These are phyloP conservation scores for Setipinna tenuifilis DNA, from an alignment of 2,797 vertebrate genomes.

Conservation along the genomic window DNA sequence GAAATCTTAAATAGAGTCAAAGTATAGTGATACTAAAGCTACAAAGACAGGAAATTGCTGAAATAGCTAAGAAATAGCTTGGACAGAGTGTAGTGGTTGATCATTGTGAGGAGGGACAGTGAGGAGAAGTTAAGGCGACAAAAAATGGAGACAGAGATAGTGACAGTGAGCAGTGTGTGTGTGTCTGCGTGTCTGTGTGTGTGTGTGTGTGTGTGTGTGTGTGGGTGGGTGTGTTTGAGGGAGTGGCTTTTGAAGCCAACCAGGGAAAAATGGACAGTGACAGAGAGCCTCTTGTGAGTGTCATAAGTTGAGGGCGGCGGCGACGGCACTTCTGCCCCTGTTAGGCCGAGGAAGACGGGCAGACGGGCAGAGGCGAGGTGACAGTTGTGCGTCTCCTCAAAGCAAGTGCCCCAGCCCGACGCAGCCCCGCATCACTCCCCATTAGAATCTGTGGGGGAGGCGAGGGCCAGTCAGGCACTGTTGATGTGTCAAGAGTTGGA, in stretches of 20 bases:
- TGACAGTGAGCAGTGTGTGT: neutral
- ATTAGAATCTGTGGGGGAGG: neutral
- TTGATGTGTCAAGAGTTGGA: slow-evolving; percentile 2
- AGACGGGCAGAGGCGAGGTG: slow-evolving; percentile 69
- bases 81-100: no score
- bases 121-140: neutral
- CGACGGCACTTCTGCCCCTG: slow-evolving; percentile 70
- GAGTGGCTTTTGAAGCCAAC: slow-evolving; percentile 22
- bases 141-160: neutral
- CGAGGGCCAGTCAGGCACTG: neutral
- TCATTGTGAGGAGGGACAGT: no score
- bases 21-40: neutral
- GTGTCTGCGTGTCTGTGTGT: slow-evolving; percentile 21
- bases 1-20: neutral
- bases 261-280: slow-evolving; percentile 65
- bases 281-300: slow-evolving; percentile 70
- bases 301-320: slow-evolving; percentile 69
- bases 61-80: no score
- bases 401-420: neutral
- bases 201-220: neutral
- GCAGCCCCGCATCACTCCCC: slow-evolving; percentile 5
- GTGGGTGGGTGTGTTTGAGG: neutral
- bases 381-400: slow-evolving; percentile 60
- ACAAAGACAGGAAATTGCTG: no score
- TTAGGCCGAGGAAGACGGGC: slow-evolving; percentile 71